Evolutionary conservation across 1,140 invertebrate species (phyloP).

Genomic region (Lucilia cuprina): DNA sequence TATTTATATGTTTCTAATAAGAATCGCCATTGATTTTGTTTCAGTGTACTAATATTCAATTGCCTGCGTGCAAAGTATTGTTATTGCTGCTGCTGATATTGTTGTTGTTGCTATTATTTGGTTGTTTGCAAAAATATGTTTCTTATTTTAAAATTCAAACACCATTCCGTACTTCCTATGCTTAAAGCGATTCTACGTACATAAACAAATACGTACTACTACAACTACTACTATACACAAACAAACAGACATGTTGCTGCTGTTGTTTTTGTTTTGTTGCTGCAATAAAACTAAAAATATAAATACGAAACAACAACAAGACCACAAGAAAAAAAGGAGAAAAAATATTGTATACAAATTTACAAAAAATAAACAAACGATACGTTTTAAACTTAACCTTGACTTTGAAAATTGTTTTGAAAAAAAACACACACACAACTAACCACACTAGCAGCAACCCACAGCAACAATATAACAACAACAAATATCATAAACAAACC

Average conservation of each 20-base stretch:
- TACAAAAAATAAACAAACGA: slow-evolving; percentile 33
- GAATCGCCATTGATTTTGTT: background rate
- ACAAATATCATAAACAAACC: background rate
- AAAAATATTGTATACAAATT: background rate
- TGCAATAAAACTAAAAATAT: slow-evolving; percentile 11
- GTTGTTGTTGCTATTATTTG: background rate
- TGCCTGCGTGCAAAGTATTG: background rate
- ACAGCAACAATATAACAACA: background rate
- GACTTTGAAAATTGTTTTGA: slow-evolving; percentile 33
- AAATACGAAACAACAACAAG: slow-evolving; percentile 17
- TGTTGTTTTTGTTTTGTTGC: background rate
- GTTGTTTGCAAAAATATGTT: slow-evolving; percentile 1
- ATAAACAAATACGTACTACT: too few species aligned
- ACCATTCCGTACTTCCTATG: slow-evolving; percentile 9
- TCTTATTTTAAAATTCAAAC: slow-evolving; percentile 21
- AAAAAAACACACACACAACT: background rate
- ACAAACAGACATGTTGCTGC: too few species aligned
- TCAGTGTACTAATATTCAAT: background rate
- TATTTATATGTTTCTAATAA: too few species aligned
- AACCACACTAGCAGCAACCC: background rate
- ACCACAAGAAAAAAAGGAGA: background rate
- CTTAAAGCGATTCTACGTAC: background rate
- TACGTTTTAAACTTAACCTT: slow-evolving; percentile 31
- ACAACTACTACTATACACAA: too few species aligned
- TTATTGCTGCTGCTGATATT: background rate